A percentile compares a stretch with the other conserved stretches of the same genome.
phyloP scores from a whole-genome alignment of 2,888 invertebrate species.

The Protophormia terraenovae region DNA sequence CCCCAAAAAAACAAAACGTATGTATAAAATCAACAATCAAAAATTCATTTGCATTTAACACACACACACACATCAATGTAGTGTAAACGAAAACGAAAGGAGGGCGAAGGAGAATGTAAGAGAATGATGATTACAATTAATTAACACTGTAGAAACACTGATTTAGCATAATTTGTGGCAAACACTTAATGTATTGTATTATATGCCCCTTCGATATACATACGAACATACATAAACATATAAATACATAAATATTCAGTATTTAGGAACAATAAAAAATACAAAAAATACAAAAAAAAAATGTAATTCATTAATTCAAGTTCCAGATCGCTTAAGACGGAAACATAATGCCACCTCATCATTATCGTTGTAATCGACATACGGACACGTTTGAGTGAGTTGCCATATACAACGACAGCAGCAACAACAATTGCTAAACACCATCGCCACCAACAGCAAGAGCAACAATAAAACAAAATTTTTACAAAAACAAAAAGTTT shows the following conservation, averaged over 20 bases:
- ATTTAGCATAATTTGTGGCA: conserved; percentile 72
- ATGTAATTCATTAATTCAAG: conserved; percentile 70
- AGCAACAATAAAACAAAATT: conserved; percentile 43
- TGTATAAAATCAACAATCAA: conserved; percentile 45
- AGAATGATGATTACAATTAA: conserved; percentile 68
- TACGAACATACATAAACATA: conserved; percentile 48
- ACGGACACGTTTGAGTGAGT: conserved; percentile 70
- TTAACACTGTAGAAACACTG: conserved; percentile 71
- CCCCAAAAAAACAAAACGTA: not conserved
- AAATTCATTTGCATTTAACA: conserved; percentile 47
- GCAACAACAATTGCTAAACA: conserved; percentile 37
- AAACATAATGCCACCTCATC: conserved; percentile 72
- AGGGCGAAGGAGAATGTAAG: not conserved
- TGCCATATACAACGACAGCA: conserved; percentile 37
- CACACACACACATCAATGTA: not conserved
- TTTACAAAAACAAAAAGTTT: conserved; percentile 47
- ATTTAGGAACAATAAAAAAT: conserved; percentile 16
- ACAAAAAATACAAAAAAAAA: conserved; percentile 1
- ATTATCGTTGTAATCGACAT: conserved; percentile 71
- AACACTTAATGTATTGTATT: conserved; percentile 55
- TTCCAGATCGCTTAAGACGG: conserved; percentile 77
- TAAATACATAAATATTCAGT: too few relatives aligned
- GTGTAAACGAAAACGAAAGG: conserved; percentile 3
- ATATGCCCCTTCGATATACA: conserved; percentile 18
- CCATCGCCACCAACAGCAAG: conserved; percentile 28